These are phyloP conservation scores for Oscheius onirici DNA, from an alignment of 2,888 invertebrate species.

Conservation along the genomic window DNA sequence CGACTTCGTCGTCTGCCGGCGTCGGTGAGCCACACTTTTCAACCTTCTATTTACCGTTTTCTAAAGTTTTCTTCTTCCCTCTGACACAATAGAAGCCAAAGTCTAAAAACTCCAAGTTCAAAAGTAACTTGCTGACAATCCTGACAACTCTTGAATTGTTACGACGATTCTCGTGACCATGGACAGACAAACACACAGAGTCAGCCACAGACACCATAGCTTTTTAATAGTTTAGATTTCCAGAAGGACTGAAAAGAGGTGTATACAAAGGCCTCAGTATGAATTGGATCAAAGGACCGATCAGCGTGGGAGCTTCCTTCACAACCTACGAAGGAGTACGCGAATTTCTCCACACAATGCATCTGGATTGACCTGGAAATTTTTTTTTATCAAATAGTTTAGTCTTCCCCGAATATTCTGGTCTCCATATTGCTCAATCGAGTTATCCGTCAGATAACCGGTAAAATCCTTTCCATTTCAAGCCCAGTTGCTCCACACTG, in stretches of 20 bases:
- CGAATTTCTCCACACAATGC: slow-evolving; percentile 25
- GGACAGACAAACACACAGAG: too few species aligned
- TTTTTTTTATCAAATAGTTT: background rate
- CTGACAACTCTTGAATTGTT: too few species aligned
- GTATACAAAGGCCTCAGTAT: slow-evolving; percentile 98
- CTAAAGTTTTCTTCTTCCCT: too few species aligned
- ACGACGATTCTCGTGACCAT: too few species aligned
- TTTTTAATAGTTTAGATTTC: slow-evolving; percentile 16
- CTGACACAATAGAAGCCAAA: too few species aligned
- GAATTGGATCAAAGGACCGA: slow-evolving; percentile 91
- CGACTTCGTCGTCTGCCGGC: too few species aligned
- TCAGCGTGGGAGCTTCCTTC: slow-evolving; percentile 88
- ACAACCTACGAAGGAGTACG: slow-evolving; percentile 83
- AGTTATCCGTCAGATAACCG: too few species aligned
- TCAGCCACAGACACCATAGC: too few species aligned
- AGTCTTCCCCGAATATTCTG: background rate
- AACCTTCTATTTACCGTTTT: too few species aligned
- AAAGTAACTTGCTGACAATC: too few species aligned
- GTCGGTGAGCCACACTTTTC: too few species aligned
- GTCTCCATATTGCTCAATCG: background rate
- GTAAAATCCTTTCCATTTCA: background rate
- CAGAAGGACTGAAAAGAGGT: slow-evolving; percentile 86
- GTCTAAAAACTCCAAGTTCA: too few species aligned
- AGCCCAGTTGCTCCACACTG: background rate
- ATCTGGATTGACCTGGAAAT: background rate